These are phyloP conservation scores for Anastrepha obliqua DNA, from an alignment of 1,140 invertebrate species.

Conservation along the genomic window DNA sequence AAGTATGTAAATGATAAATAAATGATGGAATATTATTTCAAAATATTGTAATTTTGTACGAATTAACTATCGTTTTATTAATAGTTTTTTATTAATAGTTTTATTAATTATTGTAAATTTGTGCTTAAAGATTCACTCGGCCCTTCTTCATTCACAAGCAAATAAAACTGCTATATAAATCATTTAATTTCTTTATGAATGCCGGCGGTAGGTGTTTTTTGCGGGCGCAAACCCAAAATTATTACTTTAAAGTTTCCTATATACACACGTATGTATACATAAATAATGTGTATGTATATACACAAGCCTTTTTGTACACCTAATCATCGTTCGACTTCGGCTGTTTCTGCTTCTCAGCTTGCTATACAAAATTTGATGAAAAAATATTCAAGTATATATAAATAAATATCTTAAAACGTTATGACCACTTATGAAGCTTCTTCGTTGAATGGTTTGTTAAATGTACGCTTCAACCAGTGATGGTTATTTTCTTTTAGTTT, in stretches of 20 bases:
- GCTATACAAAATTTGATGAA: not conserved
- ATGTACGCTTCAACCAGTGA: not conserved
- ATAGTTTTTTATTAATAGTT: not conserved
- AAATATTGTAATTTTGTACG: slow-evolving; percentile 44
- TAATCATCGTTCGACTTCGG: not conserved
- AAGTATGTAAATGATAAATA: not conserved
- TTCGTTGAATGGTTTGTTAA: not conserved
- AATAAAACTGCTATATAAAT: too few relatives aligned
- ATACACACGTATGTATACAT: not conserved
- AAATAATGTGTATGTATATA: not conserved
- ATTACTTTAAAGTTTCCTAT: not conserved
- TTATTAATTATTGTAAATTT: not conserved
- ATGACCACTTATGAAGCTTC: too few relatives aligned
- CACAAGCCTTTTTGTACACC: not conserved
- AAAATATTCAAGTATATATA: slow-evolving; percentile 20
- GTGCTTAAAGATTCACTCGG: not conserved
- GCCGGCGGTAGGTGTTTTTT: too few relatives aligned
- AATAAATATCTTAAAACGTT: slow-evolving; percentile 32
- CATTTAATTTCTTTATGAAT: too few relatives aligned
- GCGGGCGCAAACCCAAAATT: too few relatives aligned
- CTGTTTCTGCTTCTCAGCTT: not conserved
- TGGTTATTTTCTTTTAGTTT: not conserved
- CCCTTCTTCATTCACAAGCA: too few relatives aligned
- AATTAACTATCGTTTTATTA: not conserved
- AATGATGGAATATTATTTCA: slow-evolving; percentile 36